Conservation (phyloP, 2,888 invertebrate species). For the Ormia ochracea region DNA sequence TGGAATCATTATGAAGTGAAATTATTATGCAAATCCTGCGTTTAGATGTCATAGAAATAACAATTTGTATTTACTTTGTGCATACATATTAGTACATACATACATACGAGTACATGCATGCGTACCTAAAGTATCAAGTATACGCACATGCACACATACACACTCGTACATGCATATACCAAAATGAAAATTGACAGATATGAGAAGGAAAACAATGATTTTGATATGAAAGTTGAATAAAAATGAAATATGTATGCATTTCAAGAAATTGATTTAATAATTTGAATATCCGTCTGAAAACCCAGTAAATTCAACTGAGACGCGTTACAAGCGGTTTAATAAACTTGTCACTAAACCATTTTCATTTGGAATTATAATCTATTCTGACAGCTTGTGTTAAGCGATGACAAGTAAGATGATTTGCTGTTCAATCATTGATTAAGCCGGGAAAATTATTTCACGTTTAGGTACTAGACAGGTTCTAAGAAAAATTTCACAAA, state of each 20-base stretch:
- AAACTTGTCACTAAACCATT: conserved; percentile 7
- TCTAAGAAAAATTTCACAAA: too few relatives aligned
- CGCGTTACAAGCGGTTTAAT: background rate
- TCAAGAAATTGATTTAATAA: conserved; percentile 16
- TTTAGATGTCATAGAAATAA: conserved; percentile 54
- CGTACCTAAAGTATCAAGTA: too few relatives aligned
- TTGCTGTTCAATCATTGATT: background rate
- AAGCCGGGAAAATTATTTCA: too few relatives aligned
- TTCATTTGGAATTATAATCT: background rate
- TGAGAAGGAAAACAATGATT: conserved; percentile 33
- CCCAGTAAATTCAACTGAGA: background rate
- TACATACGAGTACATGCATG: too few relatives aligned
- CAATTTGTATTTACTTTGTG: background rate
- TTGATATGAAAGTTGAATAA: background rate
- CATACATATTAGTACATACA: background rate
- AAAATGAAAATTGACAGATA: conserved; percentile 39
- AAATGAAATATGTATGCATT: background rate
- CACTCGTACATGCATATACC: background rate
- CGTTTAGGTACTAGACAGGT: too few relatives aligned
- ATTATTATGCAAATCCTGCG: conserved; percentile 58
- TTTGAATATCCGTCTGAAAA: conserved; percentile 38
- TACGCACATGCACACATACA: background rate
- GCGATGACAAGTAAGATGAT: background rate
- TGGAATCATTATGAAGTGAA: conserved; percentile 30
- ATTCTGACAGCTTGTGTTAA: background rate